phyloP scores from a whole-genome alignment of 1,140 invertebrate genomes.

The Drosophila ficusphila region DNA sequence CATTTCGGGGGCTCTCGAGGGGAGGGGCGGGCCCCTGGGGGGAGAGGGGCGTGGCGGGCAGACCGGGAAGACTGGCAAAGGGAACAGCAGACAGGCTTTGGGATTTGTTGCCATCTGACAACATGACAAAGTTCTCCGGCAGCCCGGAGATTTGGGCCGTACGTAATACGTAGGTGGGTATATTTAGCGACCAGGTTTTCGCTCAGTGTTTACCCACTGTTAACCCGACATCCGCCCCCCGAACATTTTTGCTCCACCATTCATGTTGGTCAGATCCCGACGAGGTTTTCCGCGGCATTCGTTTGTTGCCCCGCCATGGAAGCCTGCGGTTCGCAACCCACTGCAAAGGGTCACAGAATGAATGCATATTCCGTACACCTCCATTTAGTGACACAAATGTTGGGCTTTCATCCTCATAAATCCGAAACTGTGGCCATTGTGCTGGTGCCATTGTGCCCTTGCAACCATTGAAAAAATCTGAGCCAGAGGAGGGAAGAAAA shows the following conservation, averaged over 20 bases:
- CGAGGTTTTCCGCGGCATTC: conserved; percentile 17
- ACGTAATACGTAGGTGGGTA: no score
- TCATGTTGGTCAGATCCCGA: conserved; percentile 9
- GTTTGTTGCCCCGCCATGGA: not conserved
- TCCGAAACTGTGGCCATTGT: not conserved
- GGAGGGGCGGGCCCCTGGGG: not conserved
- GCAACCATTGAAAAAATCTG: not conserved
- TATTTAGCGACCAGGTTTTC: not conserved
- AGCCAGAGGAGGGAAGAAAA: not conserved
- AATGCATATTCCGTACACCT: conserved; percentile 7
- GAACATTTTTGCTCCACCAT: not conserved
- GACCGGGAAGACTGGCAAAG: conserved; percentile 4
- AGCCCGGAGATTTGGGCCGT: not conserved
- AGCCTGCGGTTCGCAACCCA: conserved; percentile 5
- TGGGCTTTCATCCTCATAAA: not conserved
- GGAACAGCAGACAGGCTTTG: conserved; percentile 9
- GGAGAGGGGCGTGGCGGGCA: not conserved
- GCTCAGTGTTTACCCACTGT: conserved; percentile 26
- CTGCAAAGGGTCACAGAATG: conserved; percentile 1
- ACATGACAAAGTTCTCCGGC: conserved; percentile 41
- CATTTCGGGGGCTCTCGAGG: not conserved
- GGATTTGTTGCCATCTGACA: conserved; percentile 42
- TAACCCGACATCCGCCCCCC: not conserved
- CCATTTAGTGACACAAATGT: conserved; percentile 12
- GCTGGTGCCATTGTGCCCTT: not conserved